Evolutionary conservation across 2,797 vertebrate species (phyloP).

Genomic region (Psittacula derbiana): DNA sequence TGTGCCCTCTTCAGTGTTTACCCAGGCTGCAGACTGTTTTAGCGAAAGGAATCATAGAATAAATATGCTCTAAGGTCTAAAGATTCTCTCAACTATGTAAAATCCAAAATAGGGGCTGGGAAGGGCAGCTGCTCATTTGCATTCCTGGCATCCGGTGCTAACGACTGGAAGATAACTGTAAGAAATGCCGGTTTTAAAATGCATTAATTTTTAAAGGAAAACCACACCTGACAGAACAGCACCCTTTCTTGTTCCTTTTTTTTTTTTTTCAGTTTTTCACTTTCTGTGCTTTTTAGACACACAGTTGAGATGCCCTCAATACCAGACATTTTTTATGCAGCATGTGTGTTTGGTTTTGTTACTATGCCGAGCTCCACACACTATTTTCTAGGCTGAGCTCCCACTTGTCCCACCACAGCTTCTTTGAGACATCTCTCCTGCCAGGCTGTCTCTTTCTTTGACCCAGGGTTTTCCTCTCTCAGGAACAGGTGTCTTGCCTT

Average conservation of each 20-base stretch:
- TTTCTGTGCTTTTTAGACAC: background rate
- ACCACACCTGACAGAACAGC: background rate
- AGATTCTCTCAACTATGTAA: conserved; percentile 54
- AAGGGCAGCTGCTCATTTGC: conserved; percentile 50
- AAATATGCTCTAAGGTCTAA: conserved; percentile 67
- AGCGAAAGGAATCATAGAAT: conserved; percentile 54
- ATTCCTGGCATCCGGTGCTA: conserved; percentile 36
- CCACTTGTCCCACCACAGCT: background rate
- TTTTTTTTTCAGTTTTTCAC: background rate
- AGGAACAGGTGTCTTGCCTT: background rate
- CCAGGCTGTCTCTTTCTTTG: background rate
- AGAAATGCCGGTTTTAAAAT: background rate
- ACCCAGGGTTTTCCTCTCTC: background rate
- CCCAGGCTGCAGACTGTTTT: conserved; percentile 48
- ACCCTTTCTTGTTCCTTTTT: background rate
- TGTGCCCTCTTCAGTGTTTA: conserved; percentile 43
- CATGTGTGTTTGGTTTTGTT: background rate
- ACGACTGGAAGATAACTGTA: background rate
- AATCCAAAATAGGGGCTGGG: conserved; percentile 13
- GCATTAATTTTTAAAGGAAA: conserved; percentile 32
- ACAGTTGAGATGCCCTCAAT: background rate
- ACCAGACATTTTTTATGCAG: background rate
- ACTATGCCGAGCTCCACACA: background rate
- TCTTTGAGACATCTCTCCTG: background rate
- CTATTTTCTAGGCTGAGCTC: background rate